Evolutionary conservation across 2,797 vertebrate species (phyloP).

Genomic region (Cossypha niveicapilla): DNA sequence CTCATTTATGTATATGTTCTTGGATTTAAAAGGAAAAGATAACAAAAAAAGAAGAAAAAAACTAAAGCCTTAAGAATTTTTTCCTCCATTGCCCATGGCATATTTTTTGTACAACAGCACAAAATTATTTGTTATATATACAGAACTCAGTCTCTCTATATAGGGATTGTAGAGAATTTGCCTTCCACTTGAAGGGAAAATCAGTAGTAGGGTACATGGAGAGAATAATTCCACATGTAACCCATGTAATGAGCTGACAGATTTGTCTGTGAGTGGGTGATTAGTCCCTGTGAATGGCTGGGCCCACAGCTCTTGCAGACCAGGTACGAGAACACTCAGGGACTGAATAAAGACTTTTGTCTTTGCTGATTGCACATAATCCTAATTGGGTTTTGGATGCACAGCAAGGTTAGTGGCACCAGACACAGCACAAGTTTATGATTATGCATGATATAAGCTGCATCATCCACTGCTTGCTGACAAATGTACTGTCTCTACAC

Average conservation of each 20-base stretch:
- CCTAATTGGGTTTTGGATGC: not conserved
- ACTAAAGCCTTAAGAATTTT: not conserved
- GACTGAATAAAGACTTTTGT: not conserved
- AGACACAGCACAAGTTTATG: not conserved
- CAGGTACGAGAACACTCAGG: not conserved
- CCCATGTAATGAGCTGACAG: not conserved
- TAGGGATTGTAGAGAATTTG: not conserved
- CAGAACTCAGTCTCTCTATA: not conserved
- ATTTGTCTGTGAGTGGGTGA: not conserved
- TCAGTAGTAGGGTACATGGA: not conserved
- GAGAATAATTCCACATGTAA: not conserved
- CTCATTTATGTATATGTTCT: not conserved
- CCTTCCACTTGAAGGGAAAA: not conserved
- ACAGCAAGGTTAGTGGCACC: not conserved
- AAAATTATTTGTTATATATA: not conserved
- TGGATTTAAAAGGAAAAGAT: not conserved
- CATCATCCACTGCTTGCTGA: not conserved
- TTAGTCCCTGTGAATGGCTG: not conserved
- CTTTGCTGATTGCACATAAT: not conserved
- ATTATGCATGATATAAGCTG: not conserved
- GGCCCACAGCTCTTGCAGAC: not conserved
- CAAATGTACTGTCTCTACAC: not conserved
- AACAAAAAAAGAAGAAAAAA: not conserved
- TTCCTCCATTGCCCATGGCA: rapidly evolving
- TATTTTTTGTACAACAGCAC: not conserved